These are phyloP conservation scores for Apotomis turbidana DNA, from an alignment of 2,888 invertebrate genomes.

Conservation along the genomic window DNA sequence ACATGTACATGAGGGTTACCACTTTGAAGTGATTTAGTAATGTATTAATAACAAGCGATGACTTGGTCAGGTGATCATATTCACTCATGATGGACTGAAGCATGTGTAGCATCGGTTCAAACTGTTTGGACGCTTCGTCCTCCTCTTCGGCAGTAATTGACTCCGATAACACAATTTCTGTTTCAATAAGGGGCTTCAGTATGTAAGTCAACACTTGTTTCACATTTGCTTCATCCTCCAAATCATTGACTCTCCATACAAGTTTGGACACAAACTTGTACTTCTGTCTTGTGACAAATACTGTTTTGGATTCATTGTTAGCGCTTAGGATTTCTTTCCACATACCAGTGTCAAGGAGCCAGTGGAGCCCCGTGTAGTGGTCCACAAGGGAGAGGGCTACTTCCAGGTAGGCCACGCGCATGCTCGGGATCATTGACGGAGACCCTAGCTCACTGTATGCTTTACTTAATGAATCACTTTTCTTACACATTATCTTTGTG, in stretches of 20 bases:
- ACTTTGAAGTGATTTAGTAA: constrained; percentile 67
- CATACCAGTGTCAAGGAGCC: constrained; percentile 84
- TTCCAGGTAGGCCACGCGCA: constrained; percentile 87
- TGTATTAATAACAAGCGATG: constrained; percentile 58
- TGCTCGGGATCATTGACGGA: constrained; percentile 80
- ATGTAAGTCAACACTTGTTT: constrained; percentile 82
- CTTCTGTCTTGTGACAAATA: constrained; percentile 88
- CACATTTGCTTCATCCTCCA: constrained; percentile 76
- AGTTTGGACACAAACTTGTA: constrained; percentile 85
- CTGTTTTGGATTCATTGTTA: constrained; percentile 86
- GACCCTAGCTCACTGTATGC: constrained; percentile 61
- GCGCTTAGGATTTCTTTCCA: constrained; percentile 87
- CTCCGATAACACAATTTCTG: constrained; percentile 60
- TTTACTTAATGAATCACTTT: constrained; percentile 56
- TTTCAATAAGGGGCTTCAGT: constrained; percentile 83
- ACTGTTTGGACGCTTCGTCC: constrained; percentile 76
- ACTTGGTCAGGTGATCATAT: constrained; percentile 70
- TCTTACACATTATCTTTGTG: constrained; percentile 77
- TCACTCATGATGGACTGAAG: constrained; percentile 82
- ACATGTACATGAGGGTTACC: constrained; percentile 63
- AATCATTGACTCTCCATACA: constrained; percentile 81
- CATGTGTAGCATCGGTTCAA: constrained; percentile 84
- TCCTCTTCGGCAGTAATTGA: constrained; percentile 77
- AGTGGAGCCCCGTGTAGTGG: constrained; percentile 86
- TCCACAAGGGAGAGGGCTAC: constrained; percentile 84